Evolutionary conservation across 2,113 vertebrate genomes (phyloP).

Genomic region (Himantopus leucocephalus): DNA sequence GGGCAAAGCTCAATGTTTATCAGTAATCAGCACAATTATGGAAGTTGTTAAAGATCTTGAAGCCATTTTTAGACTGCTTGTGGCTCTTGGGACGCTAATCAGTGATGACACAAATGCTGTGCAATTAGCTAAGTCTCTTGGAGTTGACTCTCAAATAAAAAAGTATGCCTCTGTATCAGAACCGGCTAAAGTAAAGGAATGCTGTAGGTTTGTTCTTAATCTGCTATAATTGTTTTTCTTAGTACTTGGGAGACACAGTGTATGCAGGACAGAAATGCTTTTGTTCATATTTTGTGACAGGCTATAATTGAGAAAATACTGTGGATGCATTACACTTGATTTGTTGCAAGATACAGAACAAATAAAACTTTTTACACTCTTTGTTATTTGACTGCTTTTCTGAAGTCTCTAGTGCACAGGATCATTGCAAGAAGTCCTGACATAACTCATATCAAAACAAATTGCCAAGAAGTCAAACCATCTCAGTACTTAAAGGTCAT

Average conservation of each 20-base stretch:
- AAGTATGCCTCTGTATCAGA: conserved; percentile 90
- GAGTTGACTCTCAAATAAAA: conserved; percentile 90
- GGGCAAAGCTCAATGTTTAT: conserved; percentile 95
- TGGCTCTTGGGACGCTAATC: conserved; percentile 93
- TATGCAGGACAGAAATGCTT: conserved; percentile 32
- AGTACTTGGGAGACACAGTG: not conserved
- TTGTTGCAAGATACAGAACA: not conserved
- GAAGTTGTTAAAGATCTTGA: conserved; percentile 95
- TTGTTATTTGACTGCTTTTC: conserved; percentile 33
- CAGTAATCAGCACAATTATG: conserved; percentile 89
- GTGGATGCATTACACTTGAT: conserved; percentile 61
- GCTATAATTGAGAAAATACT: conserved; percentile 57
- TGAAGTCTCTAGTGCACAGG: not conserved
- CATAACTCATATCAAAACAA: not conserved
- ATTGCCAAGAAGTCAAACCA: not conserved
- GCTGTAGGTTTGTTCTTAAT: conserved; percentile 91
- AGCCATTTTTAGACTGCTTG: conserved; percentile 93
- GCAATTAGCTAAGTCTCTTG: conserved; percentile 93
- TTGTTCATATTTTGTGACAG: conserved; percentile 57
- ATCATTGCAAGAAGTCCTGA: not conserved
- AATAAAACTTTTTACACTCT: conserved; percentile 73
- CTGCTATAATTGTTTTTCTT: conserved; percentile 76
- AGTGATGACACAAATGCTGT: conserved; percentile 85
- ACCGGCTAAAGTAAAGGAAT: conserved; percentile 92
- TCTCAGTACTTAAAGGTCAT: not conserved